phyloP scores from a whole-genome alignment of 2,888 invertebrate genomes.

The Andricus quercusramuli region DNA sequence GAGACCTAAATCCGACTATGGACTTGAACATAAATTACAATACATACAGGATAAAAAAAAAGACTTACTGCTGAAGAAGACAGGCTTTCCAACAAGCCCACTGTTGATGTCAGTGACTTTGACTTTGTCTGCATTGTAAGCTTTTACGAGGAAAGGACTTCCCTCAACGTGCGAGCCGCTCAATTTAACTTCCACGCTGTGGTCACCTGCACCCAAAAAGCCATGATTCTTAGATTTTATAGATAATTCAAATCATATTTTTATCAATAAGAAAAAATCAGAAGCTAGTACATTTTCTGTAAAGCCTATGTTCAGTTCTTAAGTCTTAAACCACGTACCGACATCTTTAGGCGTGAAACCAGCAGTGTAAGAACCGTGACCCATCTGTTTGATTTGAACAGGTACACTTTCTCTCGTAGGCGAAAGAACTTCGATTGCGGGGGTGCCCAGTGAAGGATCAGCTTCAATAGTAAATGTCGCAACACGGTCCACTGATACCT shows the following conservation, averaged over 20 bases:
- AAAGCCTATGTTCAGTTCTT: background rate
- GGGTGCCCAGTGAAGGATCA: conserved; percentile 84
- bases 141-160: conserved; percentile 96
- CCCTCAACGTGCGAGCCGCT: conserved; percentile 92
- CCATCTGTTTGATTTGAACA: conserved; percentile 90
- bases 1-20: too few relatives aligned
- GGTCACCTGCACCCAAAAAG: conserved; percentile 82
- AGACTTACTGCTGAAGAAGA: conserved; percentile 93
- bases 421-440: conserved; percentile 87
- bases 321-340: conserved; percentile 80
- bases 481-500: conserved; percentile 91
- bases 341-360: conserved; percentile 94
- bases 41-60: background rate
- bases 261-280: background rate
- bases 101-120: conserved; percentile 95
- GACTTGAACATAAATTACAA: too few relatives aligned
- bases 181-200: conserved; percentile 90
- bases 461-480: conserved; percentile 94
- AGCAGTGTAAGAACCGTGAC: conserved; percentile 89
- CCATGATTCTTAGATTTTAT: background rate
- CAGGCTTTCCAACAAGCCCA: conserved; percentile 94
- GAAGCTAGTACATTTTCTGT: background rate
- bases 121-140: conserved; percentile 97
- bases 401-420: conserved; percentile 82
- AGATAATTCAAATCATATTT: background rate